Conservation (phyloP, 2,797 vertebrate genomes). For the Lagodon rhomboides region DNA sequence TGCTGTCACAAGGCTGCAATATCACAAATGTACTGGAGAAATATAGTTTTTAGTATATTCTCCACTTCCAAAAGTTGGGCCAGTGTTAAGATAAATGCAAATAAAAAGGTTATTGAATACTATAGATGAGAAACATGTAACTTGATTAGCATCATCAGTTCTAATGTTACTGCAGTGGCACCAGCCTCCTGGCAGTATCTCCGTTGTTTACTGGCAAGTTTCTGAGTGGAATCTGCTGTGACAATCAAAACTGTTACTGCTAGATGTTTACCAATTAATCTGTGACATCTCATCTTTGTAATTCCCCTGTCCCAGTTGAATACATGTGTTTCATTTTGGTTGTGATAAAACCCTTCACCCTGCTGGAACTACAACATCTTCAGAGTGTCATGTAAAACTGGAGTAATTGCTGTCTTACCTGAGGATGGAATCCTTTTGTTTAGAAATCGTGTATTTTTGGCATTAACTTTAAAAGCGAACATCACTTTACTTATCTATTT, state of each 20-base stretch:
- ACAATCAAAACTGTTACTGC: too few relatives aligned
- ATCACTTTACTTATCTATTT: too few relatives aligned
- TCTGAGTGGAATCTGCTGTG: too few relatives aligned
- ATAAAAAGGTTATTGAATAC: too few relatives aligned
- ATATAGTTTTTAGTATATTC: neutral
- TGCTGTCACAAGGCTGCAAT: neutral
- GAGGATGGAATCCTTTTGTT: neutral
- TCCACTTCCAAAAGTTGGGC: neutral
- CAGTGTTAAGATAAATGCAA: too few relatives aligned
- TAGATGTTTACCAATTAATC: too few relatives aligned
- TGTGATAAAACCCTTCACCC: neutral
- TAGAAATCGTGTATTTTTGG: neutral
- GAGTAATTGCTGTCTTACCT: too few relatives aligned
- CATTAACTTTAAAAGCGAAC: neutral
- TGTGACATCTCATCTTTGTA: neutral
- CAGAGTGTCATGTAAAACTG: neutral
- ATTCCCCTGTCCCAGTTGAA: neutral
- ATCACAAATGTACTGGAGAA: neutral
- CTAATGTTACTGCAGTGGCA: neutral
- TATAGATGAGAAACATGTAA: too few relatives aligned
- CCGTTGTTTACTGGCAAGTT: neutral
- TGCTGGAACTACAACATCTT: neutral
- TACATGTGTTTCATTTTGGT: neutral
- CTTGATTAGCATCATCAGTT: neutral
- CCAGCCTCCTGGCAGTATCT: neutral